Evolutionary conservation across 2,797 vertebrate genomes (phyloP), one percentile per base, ranked within the genome.

Genomic region (Malurus leucopterus): DNA sequence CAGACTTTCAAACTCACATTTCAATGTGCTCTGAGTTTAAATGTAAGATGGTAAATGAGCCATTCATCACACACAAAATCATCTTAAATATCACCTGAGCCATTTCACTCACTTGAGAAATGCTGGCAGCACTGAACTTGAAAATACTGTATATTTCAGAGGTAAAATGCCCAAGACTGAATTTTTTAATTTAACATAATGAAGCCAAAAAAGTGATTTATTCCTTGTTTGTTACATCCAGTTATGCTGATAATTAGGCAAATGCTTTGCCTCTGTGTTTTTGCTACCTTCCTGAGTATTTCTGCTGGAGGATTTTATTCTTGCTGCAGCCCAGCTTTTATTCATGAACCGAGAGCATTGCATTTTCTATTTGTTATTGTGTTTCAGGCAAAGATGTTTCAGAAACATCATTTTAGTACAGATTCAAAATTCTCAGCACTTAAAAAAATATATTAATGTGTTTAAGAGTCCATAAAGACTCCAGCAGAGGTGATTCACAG

Each of bases 31-130:
- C 19, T 0, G 14, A 64, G 54, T 82, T 84, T 50, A 57, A 78
- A 76, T 43, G 40, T 24, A 70, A 55, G 41, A 59, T 24, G 67
- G 68, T 22, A 88, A 85, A 67, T 57, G 30, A 86, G 57, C 40
- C 59, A 51, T 64, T 89, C 54, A 72, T 78, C 70, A 68, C 30
- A 68, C 15, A 83, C 19, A 80, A 70, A 84, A 73, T 91, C 71
- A 70, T 70, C 71, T 51, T 80, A 85, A 86, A 74, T 90, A 91
- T 68, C 84, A 80, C 76, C 65, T 79, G 58, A 87, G 55, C 62
- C 51, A 71, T 72, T 88, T 77, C 63, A 80, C 51, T 85, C 47
- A 65, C 13, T 53, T 82, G 34, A 92, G 34, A 78, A 71, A 63
- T 14, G 34, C 3, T 80, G 65, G 55, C 67, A 84, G n/a, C 65